phyloP scores from a whole-genome alignment of 1,140 invertebrate species.

The Rhagoletis zephyria region DNA sequence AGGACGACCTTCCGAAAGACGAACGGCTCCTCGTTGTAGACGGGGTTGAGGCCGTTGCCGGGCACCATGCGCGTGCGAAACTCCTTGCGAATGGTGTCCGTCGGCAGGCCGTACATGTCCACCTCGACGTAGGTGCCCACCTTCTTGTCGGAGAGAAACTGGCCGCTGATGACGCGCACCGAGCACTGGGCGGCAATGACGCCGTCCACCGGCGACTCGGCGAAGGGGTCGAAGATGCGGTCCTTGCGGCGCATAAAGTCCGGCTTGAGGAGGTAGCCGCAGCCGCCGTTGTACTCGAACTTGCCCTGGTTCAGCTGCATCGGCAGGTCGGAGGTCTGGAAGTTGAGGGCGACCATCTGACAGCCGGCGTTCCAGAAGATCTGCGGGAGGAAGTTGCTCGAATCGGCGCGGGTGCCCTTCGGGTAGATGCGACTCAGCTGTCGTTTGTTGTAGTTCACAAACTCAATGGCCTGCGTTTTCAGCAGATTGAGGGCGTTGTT shows the following conservation, averaged over 20 bases:
- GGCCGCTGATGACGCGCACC: slow-evolving; percentile 98
- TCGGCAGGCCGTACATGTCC: slow-evolving; percentile 99
- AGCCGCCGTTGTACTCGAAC: slow-evolving; percentile 98
- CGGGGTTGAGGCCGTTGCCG: slow-evolving; percentile 96
- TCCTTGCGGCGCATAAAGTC: slow-evolving; percentile 99
- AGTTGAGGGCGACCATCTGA: slow-evolving; percentile 99
- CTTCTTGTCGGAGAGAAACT: slow-evolving; percentile 99
- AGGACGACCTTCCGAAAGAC: slow-evolving; percentile 98
- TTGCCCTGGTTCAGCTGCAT: slow-evolving; percentile 99
- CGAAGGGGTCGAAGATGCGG: slow-evolving; percentile 97
- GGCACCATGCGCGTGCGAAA: slow-evolving; percentile 97
- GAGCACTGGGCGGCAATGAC: slow-evolving; percentile 98
- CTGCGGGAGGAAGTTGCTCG: slow-evolving; percentile 99
- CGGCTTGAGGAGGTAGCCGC: slow-evolving; percentile 96
- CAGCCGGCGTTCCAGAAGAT: slow-evolving; percentile 94
- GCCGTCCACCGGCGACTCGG: slow-evolving; percentile 98
- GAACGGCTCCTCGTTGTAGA: slow-evolving; percentile 98
- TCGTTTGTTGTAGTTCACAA: slow-evolving; percentile 99
- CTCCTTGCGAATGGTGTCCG: slow-evolving; percentile 98
- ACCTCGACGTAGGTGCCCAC: slow-evolving; percentile 99
- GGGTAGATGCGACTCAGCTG: slow-evolving; percentile 99
- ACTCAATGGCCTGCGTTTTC: slow-evolving; percentile 96
- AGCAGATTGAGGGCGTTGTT: slow-evolving; percentile 94
- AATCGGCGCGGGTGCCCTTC: slow-evolving; percentile 97
- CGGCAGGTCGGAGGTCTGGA: slow-evolving; percentile 98